phyloP scores from a whole-genome alignment of 1,140 invertebrate genomes.

The Meloidogyne hapla region DNA sequence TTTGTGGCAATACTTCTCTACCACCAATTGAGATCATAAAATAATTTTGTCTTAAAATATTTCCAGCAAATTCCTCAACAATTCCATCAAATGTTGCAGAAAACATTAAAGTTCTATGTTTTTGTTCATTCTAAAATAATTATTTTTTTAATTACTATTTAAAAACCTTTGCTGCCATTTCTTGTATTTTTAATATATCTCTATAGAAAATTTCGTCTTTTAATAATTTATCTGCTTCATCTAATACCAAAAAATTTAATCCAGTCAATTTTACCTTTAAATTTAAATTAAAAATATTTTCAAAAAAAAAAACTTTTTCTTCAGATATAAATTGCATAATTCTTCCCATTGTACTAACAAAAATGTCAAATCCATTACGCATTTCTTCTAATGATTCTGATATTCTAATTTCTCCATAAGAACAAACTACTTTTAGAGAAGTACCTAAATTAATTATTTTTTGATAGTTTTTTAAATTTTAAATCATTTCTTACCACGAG shows the following conservation, averaged over 20 bases:
- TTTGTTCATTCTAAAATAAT: conserved; percentile 1
- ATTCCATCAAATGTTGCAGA: conserved; percentile 32
- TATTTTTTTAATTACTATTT: not conserved
- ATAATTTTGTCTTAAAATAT: conserved; percentile 28
- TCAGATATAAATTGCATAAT: conserved; percentile 68
- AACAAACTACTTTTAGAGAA: conserved; percentile 14
- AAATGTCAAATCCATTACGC: conserved; percentile 58
- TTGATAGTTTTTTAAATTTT: no score
- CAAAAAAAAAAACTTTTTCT: conserved; percentile 28
- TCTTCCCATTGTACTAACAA: conserved; percentile 90
- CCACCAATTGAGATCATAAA: conserved; percentile 24
- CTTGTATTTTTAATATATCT: conserved; percentile 7
- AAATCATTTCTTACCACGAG: not conserved
- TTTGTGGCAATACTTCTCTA: conserved; percentile 15
- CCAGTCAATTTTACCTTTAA: conserved; percentile 34
- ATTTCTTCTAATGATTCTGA: conserved; percentile 24
- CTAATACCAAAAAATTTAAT: conserved; percentile 50
- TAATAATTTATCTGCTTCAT: conserved; percentile 58
- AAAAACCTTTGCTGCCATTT: not conserved
- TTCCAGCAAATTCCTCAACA: conserved; percentile 9
- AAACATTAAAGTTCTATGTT: conserved; percentile 30
- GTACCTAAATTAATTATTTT: conserved; percentile 19
- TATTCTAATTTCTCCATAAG: conserved; percentile 36
- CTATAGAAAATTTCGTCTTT: conserved; percentile 33
- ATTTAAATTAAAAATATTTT: conserved; percentile 17